Evolutionary conservation across 2,113 vertebrate genomes (phyloP), one percentile per base, ranked within the genome.

Genomic region (Elgaria multicarinata): DNA sequence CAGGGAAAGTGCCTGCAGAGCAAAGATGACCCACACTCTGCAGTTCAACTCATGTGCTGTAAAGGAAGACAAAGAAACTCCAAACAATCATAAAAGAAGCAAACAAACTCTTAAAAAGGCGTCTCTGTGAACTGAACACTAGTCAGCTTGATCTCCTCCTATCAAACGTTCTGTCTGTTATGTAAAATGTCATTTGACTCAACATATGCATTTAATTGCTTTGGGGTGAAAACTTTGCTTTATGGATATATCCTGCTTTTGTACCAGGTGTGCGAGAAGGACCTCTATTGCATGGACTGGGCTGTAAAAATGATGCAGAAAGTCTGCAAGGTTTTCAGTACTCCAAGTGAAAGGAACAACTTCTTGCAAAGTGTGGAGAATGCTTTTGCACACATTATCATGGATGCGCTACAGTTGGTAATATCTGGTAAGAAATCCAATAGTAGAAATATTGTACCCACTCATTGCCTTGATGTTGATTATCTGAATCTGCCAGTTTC

Each of bases 281-380:
- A 99, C 5, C 92, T 97, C 28, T 98, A 98, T 94, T 97, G 97
- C 95, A 98, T 99, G 98, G 96, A 97, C 89, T 98, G 98, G 98
- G 95, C 96, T 0, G 98, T 98, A 71, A 98, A 96, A 92, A 97
- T 98, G 97, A 98, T 98, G 94, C 97, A 97, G 85, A 98, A 97
- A 89, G 96, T 99, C 94, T 98, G 96, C 93, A 96, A 96, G 24
- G 94, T 98, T 42, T 98, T 99, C 92, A 90, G 53, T 88, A 93
- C 94, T 0, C 33, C 91, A 0, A 58, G 90, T 2, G 97, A 98
- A 87, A 98, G 94, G 50, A 97, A 92, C 82, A 92, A 83, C 93
- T 99, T 99, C 95, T 96, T 99, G 90, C 97, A 98, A 87, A 96
- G 92, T 0, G 95, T 99, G 93, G 98, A 99, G 92, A 98, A 93